A percentile compares a stretch with the other conserved stretches of the same genome.
Conservation (phyloP, 1,140 invertebrate species). For the Ptiloglossa arizonensis region DNA sequence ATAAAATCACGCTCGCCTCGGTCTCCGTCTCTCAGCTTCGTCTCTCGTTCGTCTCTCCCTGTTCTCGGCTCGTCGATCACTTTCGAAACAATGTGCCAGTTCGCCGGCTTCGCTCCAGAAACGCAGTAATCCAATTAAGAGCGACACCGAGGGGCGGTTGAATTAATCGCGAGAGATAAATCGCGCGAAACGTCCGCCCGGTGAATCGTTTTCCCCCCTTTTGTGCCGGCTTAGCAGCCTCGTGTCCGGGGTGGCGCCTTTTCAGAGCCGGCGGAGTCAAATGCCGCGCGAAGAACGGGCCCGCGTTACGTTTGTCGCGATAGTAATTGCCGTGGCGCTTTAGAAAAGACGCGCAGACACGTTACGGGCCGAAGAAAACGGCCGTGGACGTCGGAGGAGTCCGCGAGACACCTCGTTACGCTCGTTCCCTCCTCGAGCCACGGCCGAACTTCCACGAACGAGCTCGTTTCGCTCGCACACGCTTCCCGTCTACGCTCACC, state of each 20-base stretch:
- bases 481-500: not conserved
- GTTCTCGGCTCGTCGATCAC: constrained; percentile 20
- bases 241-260: constrained; percentile 36
- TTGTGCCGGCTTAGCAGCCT: constrained; percentile 15
- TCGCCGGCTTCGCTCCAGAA: constrained; percentile 3
- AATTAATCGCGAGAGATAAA: constrained; percentile 47
- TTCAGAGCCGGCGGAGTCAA: constrained; percentile 38
- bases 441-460: too few species aligned
- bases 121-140: constrained; percentile 46
- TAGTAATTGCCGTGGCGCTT: constrained; percentile 54
- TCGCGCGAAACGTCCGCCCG: constrained; percentile 37
- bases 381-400: not conserved
- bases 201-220: constrained; percentile 31
- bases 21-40: too few species aligned
- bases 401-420: constrained; percentile 10
- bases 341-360: constrained; percentile 17
- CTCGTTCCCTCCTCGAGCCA: too few species aligned
- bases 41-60: not conserved
- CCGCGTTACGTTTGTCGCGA: constrained; percentile 46
- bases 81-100: constrained; percentile 26
- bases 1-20: not conserved
- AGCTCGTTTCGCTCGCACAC: constrained; percentile 1
- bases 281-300: constrained; percentile 28
- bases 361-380: not conserved
- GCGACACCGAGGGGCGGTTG: constrained; percentile 27